Evolutionary conservation across 1,140 invertebrate genomes (phyloP), one percentile per base, ranked within the genome.

Genomic region (Zaprionus gabonicus): DNA sequence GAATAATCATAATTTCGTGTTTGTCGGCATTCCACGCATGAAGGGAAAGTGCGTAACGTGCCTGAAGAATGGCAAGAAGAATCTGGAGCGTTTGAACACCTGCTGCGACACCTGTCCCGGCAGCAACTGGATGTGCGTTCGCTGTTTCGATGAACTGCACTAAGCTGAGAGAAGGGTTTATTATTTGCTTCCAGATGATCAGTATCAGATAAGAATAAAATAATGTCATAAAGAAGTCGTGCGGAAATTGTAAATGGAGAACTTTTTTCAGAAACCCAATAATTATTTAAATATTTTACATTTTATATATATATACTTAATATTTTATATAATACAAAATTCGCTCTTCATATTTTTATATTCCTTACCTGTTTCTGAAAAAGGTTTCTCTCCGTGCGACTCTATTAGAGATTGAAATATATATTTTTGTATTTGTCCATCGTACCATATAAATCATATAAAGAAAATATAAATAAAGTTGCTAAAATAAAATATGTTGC

Each of bases 91-190:
- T 15, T 65, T 92, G 2, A 69, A 36, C n/a, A 91, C 87, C 2
- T 80, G 80, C 49, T 92, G 91, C 27, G 73, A 92, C 25, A 46
- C 71, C 4, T 92, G 91, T 72, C 86, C 90, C 0, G 84, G 82
- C 28, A 70, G 76, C 12, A 81, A 76, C 51, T 92, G 91, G 91
- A 92, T 92, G 86, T 92, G 91, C 53, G 73, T 76, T 13, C 0
- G 31, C 1, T 92, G 91, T 60, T 92, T 92, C 28, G 76, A 81
- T 2, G 79, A 80, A 10, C 53, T 83, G 3, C 90, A 90, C 49
- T 57, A 70, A 72, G 36, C 5, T 6, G 4, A 2, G n/a, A 23
- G 23, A 51, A 3, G 13, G 3, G 10, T 15, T 60, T 44, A 44
- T 41, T 59, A 36, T 28, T 3, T 25, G 12, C 5, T 20, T 41